Conservation (phyloP, 2,113 vertebrate species). For the Fukomys damarensis region DNA sequence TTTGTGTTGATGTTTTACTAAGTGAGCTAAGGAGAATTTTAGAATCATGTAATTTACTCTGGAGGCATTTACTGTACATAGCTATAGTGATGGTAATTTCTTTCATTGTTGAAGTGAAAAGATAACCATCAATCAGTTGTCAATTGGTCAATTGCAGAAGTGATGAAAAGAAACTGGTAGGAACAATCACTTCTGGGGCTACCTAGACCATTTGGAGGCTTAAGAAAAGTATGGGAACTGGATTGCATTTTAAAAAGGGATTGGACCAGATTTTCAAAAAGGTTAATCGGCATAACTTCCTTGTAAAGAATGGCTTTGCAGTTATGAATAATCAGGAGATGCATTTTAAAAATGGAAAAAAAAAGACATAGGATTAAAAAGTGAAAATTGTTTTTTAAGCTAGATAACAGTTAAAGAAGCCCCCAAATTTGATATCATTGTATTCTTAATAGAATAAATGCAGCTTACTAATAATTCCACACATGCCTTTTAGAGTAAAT, state of each 20-base stretch:
- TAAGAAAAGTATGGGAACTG: slow-evolving; percentile 93
- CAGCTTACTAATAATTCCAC: slow-evolving; percentile 41
- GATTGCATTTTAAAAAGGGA: slow-evolving; percentile 88
- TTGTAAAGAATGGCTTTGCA: slow-evolving; percentile 29
- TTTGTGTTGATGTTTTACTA: slow-evolving; percentile 94
- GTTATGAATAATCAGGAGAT: slow-evolving; percentile 41
- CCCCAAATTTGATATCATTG: neutral
- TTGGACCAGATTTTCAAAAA: slow-evolving; percentile 79
- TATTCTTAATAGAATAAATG: slow-evolving; percentile 57
- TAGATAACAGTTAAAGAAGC: neutral
- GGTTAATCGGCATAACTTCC: slow-evolving; percentile 62
- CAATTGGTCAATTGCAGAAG: slow-evolving; percentile 98
- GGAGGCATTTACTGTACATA: slow-evolving; percentile 98
- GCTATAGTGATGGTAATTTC: slow-evolving; percentile 99
- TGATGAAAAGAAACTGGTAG: slow-evolving; percentile 95
- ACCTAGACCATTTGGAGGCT: slow-evolving; percentile 92
- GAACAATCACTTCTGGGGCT: slow-evolving; percentile 94
- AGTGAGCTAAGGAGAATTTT: slow-evolving; percentile 94
- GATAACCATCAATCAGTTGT: slow-evolving; percentile 99
- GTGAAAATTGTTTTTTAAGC: slow-evolving; percentile 27
- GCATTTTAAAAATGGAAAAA: slow-evolving; percentile 32
- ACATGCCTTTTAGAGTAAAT: slow-evolving; percentile 42
- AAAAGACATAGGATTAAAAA: slow-evolving; percentile 15
- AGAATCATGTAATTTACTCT: slow-evolving; percentile 99
- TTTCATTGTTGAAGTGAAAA: slow-evolving; percentile 97